These are phyloP conservation scores for Romanogobio albipinnatus DNA, from an alignment of 2,113 vertebrate species.

Conservation along the genomic window DNA sequence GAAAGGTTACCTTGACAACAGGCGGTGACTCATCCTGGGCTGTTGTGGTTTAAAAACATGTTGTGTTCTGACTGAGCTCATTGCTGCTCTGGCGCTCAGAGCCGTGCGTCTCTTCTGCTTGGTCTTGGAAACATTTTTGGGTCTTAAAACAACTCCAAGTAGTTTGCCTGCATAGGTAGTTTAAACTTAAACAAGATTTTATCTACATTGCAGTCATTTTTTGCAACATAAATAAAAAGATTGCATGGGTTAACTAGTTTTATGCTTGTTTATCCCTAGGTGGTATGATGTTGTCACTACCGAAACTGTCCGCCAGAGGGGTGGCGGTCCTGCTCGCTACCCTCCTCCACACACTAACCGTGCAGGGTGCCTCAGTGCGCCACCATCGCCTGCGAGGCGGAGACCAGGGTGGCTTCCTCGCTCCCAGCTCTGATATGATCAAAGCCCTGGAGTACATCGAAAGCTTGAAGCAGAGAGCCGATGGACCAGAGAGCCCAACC, in stretches of 20 bases:
- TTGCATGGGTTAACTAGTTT: not conserved
- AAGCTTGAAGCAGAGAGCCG: slow-evolving; percentile 89
- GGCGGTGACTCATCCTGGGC: slow-evolving; percentile 75
- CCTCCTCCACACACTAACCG: slow-evolving; percentile 77
- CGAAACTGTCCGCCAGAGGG: slow-evolving; percentile 78
- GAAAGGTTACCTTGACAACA: slow-evolving; percentile 74
- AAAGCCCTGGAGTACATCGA: slow-evolving; percentile 97
- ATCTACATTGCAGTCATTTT: not conserved
- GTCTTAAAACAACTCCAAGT: not conserved
- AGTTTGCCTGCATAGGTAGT: not conserved
- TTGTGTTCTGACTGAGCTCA: slow-evolving; percentile 55
- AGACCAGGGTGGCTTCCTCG: slow-evolving; percentile 80
- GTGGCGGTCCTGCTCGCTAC: slow-evolving; percentile 77
- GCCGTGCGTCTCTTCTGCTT: not conserved
- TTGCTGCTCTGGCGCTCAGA: slow-evolving; percentile 8
- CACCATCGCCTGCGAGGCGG: slow-evolving; percentile 88
- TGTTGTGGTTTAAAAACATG: slow-evolving; percentile 59
- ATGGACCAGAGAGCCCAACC: slow-evolving; percentile 77
- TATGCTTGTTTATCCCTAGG: slow-evolving; percentile 72
- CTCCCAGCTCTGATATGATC: slow-evolving; percentile 91
- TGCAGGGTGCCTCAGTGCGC: slow-evolving; percentile 86
- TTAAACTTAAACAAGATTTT: not conserved
- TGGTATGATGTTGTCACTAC: slow-evolving; percentile 83
- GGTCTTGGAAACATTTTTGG: not conserved
- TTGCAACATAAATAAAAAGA: not conserved